Percentiles rank a stretch among this genome's conserved stretches.
phyloP scores from a whole-genome alignment of 2,113 vertebrate genomes.

The Gopherus flavomarginatus region DNA sequence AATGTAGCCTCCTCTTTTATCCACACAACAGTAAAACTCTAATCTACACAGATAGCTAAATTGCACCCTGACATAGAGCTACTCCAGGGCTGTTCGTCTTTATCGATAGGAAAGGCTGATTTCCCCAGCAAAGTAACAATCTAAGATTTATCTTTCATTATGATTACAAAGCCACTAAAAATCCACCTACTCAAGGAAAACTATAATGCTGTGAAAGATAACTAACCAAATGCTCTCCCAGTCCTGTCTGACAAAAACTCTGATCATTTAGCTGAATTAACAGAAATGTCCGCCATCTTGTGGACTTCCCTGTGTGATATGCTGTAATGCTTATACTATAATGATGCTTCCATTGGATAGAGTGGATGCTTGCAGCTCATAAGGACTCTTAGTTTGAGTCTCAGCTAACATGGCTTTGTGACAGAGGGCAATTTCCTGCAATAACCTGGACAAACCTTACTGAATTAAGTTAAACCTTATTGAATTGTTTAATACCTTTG shows the following conservation, averaged over 20 bases:
- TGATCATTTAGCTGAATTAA: conserved; percentile 1
- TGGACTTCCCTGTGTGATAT: not conserved
- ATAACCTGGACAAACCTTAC: not conserved
- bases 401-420: not conserved
- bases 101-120: conserved; percentile 16
- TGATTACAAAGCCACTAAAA: conserved; percentile 44
- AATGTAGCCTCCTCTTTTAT: not conserved
- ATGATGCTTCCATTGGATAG: not conserved
- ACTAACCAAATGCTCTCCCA: conserved; percentile 2
- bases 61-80: not conserved
- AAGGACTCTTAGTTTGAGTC: conserved; percentile 2
- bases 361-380: not conserved
- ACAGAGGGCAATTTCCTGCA: not conserved
- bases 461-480: not conserved
- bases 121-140: conserved; percentile 20
- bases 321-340: not conserved
- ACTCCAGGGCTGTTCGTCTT: not conserved
- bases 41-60: not conserved
- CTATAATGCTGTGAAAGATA: conserved; percentile 17
- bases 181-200: conserved; percentile 43
- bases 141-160: conserved; percentile 44
- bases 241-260: not conserved
- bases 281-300: not conserved
- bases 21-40: not conserved
- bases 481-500: not conserved